Base-by-base conservation (phyloP, 2,797 vertebrate genomes). In the Urocyon cinereoargenteus region DNA sequence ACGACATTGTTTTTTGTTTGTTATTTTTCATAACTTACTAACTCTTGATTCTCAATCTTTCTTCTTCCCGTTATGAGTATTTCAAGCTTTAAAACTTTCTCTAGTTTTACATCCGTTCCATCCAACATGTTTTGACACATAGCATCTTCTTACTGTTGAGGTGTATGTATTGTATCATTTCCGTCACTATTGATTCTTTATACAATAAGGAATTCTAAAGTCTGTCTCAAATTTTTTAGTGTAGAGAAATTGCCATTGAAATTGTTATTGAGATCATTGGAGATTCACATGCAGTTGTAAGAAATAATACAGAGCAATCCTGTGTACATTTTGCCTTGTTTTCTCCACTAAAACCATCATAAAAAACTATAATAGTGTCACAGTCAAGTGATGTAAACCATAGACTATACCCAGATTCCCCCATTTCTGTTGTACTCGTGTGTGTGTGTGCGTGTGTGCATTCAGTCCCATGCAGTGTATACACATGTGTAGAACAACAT, bases 321-420 rank as follows among this genome's bases (percentile, higher is more conserved):
- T 7, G 5, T 0, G 0, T 0, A 1, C 3, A 1, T 24, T 19
- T 21, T 2, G 21, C 9, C 72, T 24, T 6, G 1, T 31, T 72
- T 73, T 8, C 31, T 22, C 82, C 62, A 9, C 1, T 16, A 12
- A 26, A 22, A 18, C 14, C 1, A 0, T 72, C 19, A 21, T 0
- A 0, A 1, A 24, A 22, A 53, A 21, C 19, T n/a, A 11, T 3
- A 21, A 7, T 11, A 7, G 6, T 36, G 34, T 40, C 31, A 12
- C 22, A 22, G 2, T 31, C 31, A 0, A 8, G 64, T 18, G 64
- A 57, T 16, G 4, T 6, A 12, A 34, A 8, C 24, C 24, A 0
- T 31, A 0, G 26, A 12, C 0, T 4, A 14, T 0, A 24, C 9
- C 36, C 62, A 8, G 9, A 8, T n/a, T 28, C 15, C n/a, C 40